Conservation (phyloP, 1,140 invertebrate species). For the Euura lappo region DNA sequence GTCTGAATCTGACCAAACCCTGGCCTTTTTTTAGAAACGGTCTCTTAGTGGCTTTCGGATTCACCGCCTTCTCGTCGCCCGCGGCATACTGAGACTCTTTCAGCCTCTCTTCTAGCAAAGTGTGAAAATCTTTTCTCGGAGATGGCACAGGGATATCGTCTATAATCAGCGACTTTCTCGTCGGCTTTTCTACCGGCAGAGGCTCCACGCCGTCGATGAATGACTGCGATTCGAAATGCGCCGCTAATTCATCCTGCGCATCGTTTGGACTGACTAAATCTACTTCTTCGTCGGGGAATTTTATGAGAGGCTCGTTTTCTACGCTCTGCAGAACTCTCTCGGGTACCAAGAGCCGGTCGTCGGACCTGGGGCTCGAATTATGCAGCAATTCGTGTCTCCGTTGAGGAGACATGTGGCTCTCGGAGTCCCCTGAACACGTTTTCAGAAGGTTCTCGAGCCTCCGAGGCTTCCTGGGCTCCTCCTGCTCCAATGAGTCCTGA, state of each 20-base stretch:
- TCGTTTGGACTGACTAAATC: not conserved
- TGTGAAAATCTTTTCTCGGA: slow-evolving; percentile 53
- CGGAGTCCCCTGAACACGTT: not conserved
- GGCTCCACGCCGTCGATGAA: slow-evolving; percentile 37
- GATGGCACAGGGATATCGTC: slow-evolving; percentile 56
- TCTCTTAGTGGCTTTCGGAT: slow-evolving; percentile 32
- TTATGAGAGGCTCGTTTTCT: not conserved
- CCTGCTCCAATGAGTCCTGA: not conserved
- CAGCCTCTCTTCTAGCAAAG: slow-evolving; percentile 53
- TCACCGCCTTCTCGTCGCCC: slow-evolving; percentile 9
- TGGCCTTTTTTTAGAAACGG: slow-evolving; percentile 59
- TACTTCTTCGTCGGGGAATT: too few species aligned
- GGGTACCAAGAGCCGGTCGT: not conserved
- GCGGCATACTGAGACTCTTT: slow-evolving; percentile 31
- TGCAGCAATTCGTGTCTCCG: not conserved
- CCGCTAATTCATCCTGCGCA: not conserved
- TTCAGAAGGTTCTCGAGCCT: not conserved
- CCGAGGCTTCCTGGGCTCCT: not conserved
- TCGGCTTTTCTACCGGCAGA: slow-evolving; percentile 25
- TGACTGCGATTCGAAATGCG: not conserved
- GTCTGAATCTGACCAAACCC: slow-evolving; percentile 53
- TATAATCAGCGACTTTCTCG: slow-evolving; percentile 29
- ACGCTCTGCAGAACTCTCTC: not conserved
- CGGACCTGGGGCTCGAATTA: not conserved
- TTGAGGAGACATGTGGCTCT: not conserved